Percentiles rank a stretch among this genome's conserved stretches.
phyloP scores from a whole-genome alignment of 2,888 invertebrate species.

The Drosophila incognita region DNA sequence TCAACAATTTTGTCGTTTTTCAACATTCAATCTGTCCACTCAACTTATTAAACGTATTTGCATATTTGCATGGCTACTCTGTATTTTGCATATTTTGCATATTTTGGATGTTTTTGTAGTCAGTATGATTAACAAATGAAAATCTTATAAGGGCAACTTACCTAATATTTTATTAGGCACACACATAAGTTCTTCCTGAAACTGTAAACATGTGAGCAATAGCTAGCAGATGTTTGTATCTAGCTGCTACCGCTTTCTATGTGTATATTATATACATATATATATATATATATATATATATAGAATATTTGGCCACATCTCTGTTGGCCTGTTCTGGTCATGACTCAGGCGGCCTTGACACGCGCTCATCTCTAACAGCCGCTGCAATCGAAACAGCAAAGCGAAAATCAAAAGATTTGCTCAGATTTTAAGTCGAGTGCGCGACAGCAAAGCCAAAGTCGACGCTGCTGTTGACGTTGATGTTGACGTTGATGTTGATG shows the following conservation, averaged over 20 bases:
- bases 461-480: neutral
- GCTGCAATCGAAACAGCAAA: constrained; percentile 6
- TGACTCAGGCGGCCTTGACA: neutral
- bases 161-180: neutral
- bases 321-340: neutral
- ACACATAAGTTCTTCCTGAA: neutral
- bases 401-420: constrained; percentile 9
- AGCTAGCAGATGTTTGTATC: neutral
- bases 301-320: neutral
- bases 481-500: neutral
- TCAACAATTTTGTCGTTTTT: neutral
- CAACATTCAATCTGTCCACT: neutral
- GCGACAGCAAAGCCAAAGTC: constrained; percentile 7
- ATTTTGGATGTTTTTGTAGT: neutral
- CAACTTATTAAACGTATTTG: neutral
- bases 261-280: neutral
- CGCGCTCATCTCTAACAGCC: constrained; percentile 2
- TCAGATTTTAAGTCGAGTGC: constrained; percentile 36
- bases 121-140: neutral
- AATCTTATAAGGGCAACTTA: neutral
- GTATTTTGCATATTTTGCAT: neutral
- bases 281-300: neutral
- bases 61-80: neutral
- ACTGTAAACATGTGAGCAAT: neutral
- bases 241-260: neutral